Base-by-base conservation (phyloP, 1,140 invertebrate species). In the Leptinotarsa texana region DNA sequence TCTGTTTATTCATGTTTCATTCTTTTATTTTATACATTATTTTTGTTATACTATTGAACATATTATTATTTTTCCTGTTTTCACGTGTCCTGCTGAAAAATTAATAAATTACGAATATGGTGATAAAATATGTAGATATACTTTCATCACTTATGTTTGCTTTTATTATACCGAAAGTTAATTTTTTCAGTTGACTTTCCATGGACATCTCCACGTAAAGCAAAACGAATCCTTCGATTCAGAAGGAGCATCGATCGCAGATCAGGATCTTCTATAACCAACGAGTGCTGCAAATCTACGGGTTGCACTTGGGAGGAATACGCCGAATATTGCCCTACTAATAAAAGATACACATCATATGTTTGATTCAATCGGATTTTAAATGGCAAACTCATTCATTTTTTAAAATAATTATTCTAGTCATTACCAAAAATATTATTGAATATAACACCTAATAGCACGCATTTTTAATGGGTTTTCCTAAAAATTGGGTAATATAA, bases 231-330 rank as follows among this genome's bases (percentile, higher is more conserved):
- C 61, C 62, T 88, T 13, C 79, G 86, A 13, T 84, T 81, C 13
- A 71, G 80, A 13, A 79, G 78, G 80, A 68, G 62, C 61, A 42
- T 72, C 6, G 77, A 74, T 33, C 75, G 82, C 77, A n/a, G 86
- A 80, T 24, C 75, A 4, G 33, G 33, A 42, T 42, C 33, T 42
- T 42, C 33, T 42, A 90, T 90, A 18, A 90, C 89, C 6, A 85
- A 88, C 66, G 89, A 91, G 79, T 90, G 89, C 79, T 91, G 89
- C 82, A 88, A 86, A 72, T 84, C 84, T 17, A 79, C 83, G 17
- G 89, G 89, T 13, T 90, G 89, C 74, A 90, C 89, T 42, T 90
- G 89, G 89, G 89, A 90, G 80, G 89, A 90, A 78, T 90, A 90
- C 76, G 89, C 89, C 48, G 89, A 90, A 81, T 90, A 90, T 79